Percentiles rank a stretch among this genome's conserved stretches.
Conservation (phyloP, 2,113 vertebrate species). For the Erythrocebus patas region DNA sequence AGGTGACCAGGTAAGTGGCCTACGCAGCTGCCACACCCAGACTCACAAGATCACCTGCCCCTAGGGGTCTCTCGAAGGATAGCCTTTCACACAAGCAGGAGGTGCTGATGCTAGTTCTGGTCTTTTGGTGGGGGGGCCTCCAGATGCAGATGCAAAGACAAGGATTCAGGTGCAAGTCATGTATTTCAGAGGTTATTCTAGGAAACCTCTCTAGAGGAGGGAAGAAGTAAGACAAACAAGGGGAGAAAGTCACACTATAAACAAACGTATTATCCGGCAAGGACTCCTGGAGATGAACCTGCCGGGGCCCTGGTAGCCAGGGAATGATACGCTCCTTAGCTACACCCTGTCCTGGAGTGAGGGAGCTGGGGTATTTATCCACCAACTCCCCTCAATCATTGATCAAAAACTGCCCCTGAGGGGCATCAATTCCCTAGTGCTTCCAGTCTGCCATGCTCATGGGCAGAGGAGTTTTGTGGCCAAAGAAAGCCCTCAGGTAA, state of each 20-base stretch:
- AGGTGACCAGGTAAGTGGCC: background rate
- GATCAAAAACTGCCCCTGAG: background rate
- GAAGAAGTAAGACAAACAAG: background rate
- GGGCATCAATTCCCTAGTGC: background rate
- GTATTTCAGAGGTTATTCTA: background rate
- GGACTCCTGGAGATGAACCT: background rate
- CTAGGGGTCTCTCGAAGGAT: no score
- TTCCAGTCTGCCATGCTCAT: background rate
- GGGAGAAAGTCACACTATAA: background rate
- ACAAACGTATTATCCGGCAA: background rate
- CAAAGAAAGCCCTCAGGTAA: background rate
- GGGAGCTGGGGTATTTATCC: background rate
- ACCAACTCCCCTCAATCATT: background rate
- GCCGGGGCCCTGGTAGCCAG: no score
- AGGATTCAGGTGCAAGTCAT: background rate
- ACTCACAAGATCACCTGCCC: background rate
- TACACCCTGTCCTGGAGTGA: background rate
- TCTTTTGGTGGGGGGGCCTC: no score
- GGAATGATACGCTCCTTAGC: background rate
- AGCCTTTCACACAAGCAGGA: background rate
- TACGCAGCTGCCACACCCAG: background rate
- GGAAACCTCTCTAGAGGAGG: background rate
- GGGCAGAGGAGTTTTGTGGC: background rate
- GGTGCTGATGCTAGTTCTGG: background rate
- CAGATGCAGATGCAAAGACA: background rate